Evolutionary conservation across 2,797 vertebrate genomes (phyloP).

Genomic region (Distichodus sexfasciatus): DNA sequence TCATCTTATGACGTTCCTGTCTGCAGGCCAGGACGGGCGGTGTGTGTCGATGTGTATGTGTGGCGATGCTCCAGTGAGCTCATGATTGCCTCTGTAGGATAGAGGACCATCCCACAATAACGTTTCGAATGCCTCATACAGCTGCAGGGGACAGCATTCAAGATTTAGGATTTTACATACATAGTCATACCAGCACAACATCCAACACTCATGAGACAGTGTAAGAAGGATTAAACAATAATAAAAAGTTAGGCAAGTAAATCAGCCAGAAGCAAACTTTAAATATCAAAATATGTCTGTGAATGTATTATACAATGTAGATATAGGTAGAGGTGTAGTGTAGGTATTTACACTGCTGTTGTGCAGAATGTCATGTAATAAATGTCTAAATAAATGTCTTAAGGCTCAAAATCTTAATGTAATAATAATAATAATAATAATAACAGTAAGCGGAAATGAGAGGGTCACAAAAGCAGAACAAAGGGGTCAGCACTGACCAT

Average conservation of each 20-base stretch:
- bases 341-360: no score
- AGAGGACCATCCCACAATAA: conserved; percentile 1
- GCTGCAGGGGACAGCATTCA: conserved; percentile 23
- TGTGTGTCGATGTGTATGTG: conserved; percentile 8
- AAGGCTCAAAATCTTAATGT: no score
- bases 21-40: conserved; percentile 32
- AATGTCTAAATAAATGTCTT: no score
- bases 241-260: no score
- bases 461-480: no score
- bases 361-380: no score
- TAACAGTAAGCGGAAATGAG: no score
- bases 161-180: no score
- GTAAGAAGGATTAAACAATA: neutral
- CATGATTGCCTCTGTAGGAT: conserved; percentile 32
- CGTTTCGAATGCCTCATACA: conserved; percentile 25
- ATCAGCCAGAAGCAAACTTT: no score
- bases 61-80: conserved; percentile 19
- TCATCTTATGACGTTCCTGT: conserved; percentile 39
- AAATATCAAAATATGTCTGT: neutral
- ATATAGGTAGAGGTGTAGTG: no score
- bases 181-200: conserved; percentile 19
- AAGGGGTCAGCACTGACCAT: no score
- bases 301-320: neutral
- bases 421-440: no score
- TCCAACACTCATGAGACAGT: neutral